A percentile compares a stretch with the other conserved stretches of the same genome.
phyloP scores from a whole-genome alignment of 2,888 invertebrate genomes.

The Drosophila tanythrix region DNA sequence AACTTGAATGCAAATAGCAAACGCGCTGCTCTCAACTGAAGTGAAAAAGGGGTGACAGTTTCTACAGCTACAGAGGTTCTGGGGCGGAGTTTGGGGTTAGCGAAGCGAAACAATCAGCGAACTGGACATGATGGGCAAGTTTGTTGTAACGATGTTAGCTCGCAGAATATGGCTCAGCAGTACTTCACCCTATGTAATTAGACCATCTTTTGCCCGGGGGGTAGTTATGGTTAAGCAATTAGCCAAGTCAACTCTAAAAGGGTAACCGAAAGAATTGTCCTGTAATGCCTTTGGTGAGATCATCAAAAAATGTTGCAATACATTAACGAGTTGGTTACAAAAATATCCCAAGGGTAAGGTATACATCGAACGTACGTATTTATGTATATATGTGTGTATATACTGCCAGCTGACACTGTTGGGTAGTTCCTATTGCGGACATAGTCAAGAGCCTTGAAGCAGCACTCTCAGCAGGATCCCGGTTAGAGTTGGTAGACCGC shows the following conservation, averaged over 20 bases:
- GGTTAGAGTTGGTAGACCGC: conserved; percentile 33
- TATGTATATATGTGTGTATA: not conserved
- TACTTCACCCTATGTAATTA: conserved; percentile 21
- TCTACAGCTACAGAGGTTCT: conserved; percentile 4
- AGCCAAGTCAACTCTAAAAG: conserved; percentile 46
- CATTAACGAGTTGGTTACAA: conserved; percentile 49
- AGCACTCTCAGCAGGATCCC: conserved; percentile 55
- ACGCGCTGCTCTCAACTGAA: conserved; percentile 47
- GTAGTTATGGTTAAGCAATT: conserved; percentile 48
- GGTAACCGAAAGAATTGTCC: conserved; percentile 27
- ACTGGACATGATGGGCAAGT: conserved; percentile 70
- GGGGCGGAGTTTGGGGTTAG: conserved; percentile 3
- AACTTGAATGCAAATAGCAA: conserved; percentile 56
- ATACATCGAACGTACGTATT: not conserved
- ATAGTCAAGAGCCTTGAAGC: conserved; percentile 47
- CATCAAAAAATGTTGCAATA: conserved; percentile 28
- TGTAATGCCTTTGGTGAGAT: conserved; percentile 46
- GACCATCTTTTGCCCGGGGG: conserved; percentile 44
- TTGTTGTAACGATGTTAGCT: conserved; percentile 46
- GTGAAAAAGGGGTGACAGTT: conserved; percentile 64
- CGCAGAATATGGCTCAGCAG: conserved; percentile 28
- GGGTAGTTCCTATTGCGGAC: conserved; percentile 31
- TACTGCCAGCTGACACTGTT: conserved; percentile 53
- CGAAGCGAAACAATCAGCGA: conserved; percentile 76
- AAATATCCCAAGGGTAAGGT: conserved; percentile 16